phyloP scores from a whole-genome alignment of 2,113 vertebrate species.

The Erythrolamprus reginae region DNA sequence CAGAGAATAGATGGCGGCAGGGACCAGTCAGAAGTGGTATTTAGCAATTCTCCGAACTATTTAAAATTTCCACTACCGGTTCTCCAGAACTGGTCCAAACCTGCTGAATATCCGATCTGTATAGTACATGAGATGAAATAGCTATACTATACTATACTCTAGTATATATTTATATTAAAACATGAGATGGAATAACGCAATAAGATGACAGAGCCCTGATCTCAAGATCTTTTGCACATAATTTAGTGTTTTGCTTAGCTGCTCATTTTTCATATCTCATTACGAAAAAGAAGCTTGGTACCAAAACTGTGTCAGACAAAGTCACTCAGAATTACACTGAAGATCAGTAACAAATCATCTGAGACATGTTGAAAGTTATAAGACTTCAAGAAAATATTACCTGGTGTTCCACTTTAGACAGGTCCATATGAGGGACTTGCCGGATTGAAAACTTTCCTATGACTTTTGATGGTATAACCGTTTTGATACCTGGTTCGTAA shows the following conservation, averaged over 20 bases:
- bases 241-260: neutral
- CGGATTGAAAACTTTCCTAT: slow-evolving; percentile 89
- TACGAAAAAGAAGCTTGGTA: neutral
- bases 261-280: neutral
- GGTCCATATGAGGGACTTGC: slow-evolving; percentile 85
- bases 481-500: slow-evolving; percentile 80
- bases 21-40: no score
- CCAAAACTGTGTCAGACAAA: neutral
- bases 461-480: slow-evolving; percentile 87
- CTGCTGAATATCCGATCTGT: no score
- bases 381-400: slow-evolving; percentile 51
- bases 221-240: neutral
- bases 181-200: neutral
- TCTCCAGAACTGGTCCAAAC: no score
- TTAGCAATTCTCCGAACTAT: no score
- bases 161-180: neutral
- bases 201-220: neutral
- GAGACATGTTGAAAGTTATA: neutral
- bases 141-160: no score
- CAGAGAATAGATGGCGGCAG: no score
- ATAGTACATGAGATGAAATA: no score
- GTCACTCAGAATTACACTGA: neutral
- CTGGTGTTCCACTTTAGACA: slow-evolving; percentile 76
- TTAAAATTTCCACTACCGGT: no score
- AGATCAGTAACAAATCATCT: neutral